These are phyloP conservation scores for Troides helena DNA, from an alignment of 2,888 invertebrate genomes.

Conservation along the genomic window DNA sequence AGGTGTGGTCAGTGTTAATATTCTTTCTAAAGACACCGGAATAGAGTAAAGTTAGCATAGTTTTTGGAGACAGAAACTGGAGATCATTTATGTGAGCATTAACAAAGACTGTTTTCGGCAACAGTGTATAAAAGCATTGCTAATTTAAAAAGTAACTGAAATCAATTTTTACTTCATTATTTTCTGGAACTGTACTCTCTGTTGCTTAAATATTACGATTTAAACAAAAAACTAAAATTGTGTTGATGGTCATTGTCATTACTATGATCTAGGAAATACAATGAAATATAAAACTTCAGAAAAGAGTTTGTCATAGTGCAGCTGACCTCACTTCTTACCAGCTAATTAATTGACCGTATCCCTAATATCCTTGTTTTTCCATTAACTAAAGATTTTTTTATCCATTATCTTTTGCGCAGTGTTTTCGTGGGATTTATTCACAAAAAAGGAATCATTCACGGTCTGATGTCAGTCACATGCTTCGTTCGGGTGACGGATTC, in stretches of 20 bases:
- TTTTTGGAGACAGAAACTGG: too few relatives aligned
- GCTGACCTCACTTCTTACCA: constrained; percentile 11
- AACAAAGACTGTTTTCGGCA: too few relatives aligned
- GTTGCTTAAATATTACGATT: not conserved
- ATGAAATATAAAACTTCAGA: constrained; percentile 10
- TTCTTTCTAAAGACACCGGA: too few relatives aligned
- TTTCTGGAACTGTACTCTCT: not conserved
- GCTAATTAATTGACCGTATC: constrained; percentile 27
- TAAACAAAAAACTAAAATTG: not conserved
- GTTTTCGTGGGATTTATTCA: constrained; percentile 14
- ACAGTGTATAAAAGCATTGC: too few relatives aligned
- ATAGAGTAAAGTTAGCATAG: too few relatives aligned
- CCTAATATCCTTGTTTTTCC: constrained; percentile 30
- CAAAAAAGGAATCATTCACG: constrained; percentile 31
- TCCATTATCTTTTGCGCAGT: constrained; percentile 10
- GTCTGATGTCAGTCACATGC: constrained; percentile 28
- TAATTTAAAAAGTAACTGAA: too few relatives aligned
- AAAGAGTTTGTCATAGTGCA: constrained; percentile 4
- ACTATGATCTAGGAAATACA: not conserved
- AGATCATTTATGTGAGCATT: too few relatives aligned
- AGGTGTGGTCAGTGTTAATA: too few relatives aligned
- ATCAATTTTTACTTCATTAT: too few relatives aligned
- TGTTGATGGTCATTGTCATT: not conserved
- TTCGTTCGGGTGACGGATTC: constrained; percentile 15
- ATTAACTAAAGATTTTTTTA: constrained; percentile 18